Base-by-base conservation (phyloP, 2,888 invertebrate genomes). In the Diarsia mendica region DNA sequence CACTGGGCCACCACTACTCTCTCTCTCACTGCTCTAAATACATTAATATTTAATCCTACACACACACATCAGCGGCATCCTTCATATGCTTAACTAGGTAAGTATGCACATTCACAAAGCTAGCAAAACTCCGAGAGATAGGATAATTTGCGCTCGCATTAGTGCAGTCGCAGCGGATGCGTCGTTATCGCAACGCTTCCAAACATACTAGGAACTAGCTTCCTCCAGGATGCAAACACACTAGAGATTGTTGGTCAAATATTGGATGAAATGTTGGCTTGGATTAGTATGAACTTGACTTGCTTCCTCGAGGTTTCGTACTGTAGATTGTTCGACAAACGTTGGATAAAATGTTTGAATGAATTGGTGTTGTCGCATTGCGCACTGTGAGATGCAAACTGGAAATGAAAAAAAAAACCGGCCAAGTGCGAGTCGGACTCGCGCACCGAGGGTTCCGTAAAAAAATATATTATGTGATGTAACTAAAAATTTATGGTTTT, bases 111-210 rank as follows among this genome's bases (percentile, higher is more conserved):
- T 18, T 64, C 60, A 49, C 61, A 69, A n/a, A 72, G 63, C 53
- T 4, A 71, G 77, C 65, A 68, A 80, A 81, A 83, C 55, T 80
- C 48, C n/a, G 11, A 80, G 77, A 84, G 82, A 83, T 82, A 82
- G 80, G 28, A 82, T 82, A 82, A 82, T 82, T 83, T 73, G 67
- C 61, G 61, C 65, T 83, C 72, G 63, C 82, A 84, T 82, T 82
- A 82, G 84, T 80, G 80, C 77, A 82, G 44, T 77, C 15, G 11
- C 65, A 63, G 49, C 84, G 77, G 84, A 80, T 83, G 61, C 70
- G 53, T 6, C 75, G 83, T 67, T 83, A 82, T 82, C 82, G 67
- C 84, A 65, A 71, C 84, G 82, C 76, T 79, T 76, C 72, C 72
- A 67, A 77, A 83, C 77, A 61, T 46, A 70, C 53, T 65, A 71